Conservation (phyloP, 2,797 vertebrate genomes). For the Amblyopsis hoosieri region DNA sequence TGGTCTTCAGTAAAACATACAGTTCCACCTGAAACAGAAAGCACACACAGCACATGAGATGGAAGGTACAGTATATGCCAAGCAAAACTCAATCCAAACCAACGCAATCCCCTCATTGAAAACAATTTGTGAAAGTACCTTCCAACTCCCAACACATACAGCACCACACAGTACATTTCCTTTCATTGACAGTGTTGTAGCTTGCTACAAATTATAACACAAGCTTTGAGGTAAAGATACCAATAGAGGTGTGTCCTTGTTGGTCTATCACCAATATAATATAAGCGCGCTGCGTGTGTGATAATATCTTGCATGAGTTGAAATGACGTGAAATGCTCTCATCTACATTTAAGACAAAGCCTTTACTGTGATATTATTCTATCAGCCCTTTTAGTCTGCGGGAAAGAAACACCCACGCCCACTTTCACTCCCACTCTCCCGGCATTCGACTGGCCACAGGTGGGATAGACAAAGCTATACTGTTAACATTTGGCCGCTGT, state of each 20-base stretch:
- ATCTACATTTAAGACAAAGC: slow-evolving; percentile 48
- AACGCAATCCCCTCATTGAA: neutral
- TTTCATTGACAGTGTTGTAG: neutral
- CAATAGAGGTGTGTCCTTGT: no score
- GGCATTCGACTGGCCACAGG: slow-evolving; percentile 49
- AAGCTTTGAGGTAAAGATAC: no score
- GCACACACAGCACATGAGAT: slow-evolving; percentile 5
- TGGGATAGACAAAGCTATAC: slow-evolving; percentile 62
- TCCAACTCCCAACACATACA: slow-evolving; percentile 13
- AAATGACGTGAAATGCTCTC: slow-evolving; percentile 17
- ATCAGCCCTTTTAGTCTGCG: slow-evolving; percentile 10
- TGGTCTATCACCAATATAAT: neutral
- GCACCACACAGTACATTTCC: neutral
- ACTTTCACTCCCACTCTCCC: slow-evolving; percentile 37
- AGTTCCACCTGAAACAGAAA: slow-evolving; percentile 35
- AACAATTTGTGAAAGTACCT: neutral
- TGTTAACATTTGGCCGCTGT: slow-evolving; percentile 54
- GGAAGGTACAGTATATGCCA: neutral
- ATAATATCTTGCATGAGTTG: slow-evolving; percentile 6
- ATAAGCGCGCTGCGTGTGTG: neutral
- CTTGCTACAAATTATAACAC: neutral
- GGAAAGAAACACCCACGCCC: slow-evolving; percentile 29
- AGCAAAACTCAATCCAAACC: neutral
- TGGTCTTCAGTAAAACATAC: neutral
- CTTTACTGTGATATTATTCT: slow-evolving; percentile 40